Base-by-base conservation (phyloP, 2,888 invertebrate genomes). In the Chymomyza amoena region DNA sequence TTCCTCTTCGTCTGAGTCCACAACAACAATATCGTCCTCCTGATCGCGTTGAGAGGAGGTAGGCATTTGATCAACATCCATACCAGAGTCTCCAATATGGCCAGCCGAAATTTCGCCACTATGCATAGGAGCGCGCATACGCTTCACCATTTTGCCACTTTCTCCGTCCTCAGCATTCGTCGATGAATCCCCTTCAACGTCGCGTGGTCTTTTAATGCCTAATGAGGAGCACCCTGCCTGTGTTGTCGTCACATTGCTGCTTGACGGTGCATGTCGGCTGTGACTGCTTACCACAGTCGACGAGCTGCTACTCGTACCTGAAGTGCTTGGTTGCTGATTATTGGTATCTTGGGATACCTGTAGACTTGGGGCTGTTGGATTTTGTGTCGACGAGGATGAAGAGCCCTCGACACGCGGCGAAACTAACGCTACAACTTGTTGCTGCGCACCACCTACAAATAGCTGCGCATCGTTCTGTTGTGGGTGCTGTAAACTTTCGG, bases 41-140 rank as follows among this genome's bases (percentile, higher is more conserved):
- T 96, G 96, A 89, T 97, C 97, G 70, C 96, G 94, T 85, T 97
- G 96, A 36, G 96, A 96, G 25, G 96, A 96, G 0, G 97, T 97
- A 7, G 97, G 96, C 69, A 97, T 96, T 92, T 97, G 95, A 88
- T 96, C 96, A n/a, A 95, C 95, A 76, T 92, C 92, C 60, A 92
- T 86, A 28, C 93, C 94, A 3, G 94, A 94, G 75, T 94, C 93
- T 69, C 94, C 93, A 79, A 95, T 94, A 64, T 94, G 93, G 1
- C 84, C 85, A n/a, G 89, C 89, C 16, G 90, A 89, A 10, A 89
- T 79, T 52, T 91, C 91, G 0, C 81, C 87, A n/a, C 87, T 80
- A 64, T 89, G 88, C 77, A 88, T 82, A 6, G 90, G 89, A 0
- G 84, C 75, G 1, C 92, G 86, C 80, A 92, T 76, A 52, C 93